Evolutionary conservation across 2,888 invertebrate species (phyloP).

Genomic region (Andrena hattorfiana): DNA sequence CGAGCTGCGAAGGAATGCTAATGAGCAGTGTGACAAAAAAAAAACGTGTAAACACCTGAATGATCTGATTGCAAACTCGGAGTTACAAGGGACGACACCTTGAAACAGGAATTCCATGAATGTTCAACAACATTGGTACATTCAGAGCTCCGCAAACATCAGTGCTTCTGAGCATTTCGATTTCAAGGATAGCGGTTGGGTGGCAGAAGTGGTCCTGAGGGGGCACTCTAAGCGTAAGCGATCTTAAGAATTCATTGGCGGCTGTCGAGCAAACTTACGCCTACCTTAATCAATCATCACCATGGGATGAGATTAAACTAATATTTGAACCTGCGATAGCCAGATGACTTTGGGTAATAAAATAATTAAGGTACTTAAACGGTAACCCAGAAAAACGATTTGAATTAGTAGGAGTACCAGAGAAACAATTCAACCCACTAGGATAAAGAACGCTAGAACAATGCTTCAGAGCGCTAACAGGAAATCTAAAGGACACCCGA

Average conservation of each 20-base stretch:
- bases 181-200: background rate
- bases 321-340: no score
- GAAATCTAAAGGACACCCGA: background rate
- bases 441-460: no score
- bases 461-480: no score
- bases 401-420: background rate
- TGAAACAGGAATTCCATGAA: slow-evolving; percentile 14
- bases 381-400: background rate
- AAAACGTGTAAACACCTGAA: slow-evolving; percentile 11
- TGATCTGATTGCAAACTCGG: background rate
- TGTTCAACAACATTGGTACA: background rate
- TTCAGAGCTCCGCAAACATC: no score
- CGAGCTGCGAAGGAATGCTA: slow-evolving; percentile 24
- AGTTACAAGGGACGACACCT: background rate
- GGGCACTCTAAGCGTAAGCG: background rate
- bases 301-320: no score
- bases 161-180: background rate
- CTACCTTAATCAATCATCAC: no score
- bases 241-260: background rate
- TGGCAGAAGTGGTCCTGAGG: background rate
- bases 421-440: background rate
- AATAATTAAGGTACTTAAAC: no score
- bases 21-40: slow-evolving; percentile 6
- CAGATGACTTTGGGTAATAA: no score
- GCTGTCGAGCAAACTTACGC: no score